Evolutionary conservation across 1,140 invertebrate species (phyloP).

Genomic region (Idris sp.): DNA sequence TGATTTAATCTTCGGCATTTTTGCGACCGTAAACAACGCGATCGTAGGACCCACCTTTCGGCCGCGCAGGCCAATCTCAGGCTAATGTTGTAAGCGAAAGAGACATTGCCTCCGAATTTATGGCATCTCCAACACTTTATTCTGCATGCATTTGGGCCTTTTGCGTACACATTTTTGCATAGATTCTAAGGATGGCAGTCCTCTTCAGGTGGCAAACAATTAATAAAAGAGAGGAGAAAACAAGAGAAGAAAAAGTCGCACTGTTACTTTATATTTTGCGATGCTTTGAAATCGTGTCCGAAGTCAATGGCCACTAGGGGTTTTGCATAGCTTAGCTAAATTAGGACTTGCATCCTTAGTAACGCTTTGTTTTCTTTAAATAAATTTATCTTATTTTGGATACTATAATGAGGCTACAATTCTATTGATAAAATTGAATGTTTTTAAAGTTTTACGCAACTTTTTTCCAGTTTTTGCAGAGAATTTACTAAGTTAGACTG

Average conservation of each 20-base stretch:
- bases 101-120: constrained; percentile 48
- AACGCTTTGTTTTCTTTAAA: constrained; percentile 1
- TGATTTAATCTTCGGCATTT: constrained; percentile 72
- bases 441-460: too few species aligned
- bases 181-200: too few species aligned
- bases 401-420: too few species aligned
- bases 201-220: too few species aligned
- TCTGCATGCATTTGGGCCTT: too few species aligned
- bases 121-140: constrained; percentile 5
- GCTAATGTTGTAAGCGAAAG: constrained; percentile 44
- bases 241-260: too few species aligned
- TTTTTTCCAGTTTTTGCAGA: too few species aligned
- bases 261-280: background rate
- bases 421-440: too few species aligned
- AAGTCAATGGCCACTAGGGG: constrained; percentile 2
- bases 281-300: background rate
- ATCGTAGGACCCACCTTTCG: constrained; percentile 43
- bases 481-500: too few species aligned
- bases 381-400: too few species aligned
- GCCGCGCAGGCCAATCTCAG: constrained; percentile 61
- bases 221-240: constrained; percentile 20
- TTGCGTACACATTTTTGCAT: constrained; percentile 34
- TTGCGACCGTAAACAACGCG: constrained; percentile 60
- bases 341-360: background rate
- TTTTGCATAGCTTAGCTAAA: constrained; percentile 1